Evolutionary conservation across 2,113 vertebrate genomes (phyloP).

Genomic region (Calidris pygmaea): DNA sequence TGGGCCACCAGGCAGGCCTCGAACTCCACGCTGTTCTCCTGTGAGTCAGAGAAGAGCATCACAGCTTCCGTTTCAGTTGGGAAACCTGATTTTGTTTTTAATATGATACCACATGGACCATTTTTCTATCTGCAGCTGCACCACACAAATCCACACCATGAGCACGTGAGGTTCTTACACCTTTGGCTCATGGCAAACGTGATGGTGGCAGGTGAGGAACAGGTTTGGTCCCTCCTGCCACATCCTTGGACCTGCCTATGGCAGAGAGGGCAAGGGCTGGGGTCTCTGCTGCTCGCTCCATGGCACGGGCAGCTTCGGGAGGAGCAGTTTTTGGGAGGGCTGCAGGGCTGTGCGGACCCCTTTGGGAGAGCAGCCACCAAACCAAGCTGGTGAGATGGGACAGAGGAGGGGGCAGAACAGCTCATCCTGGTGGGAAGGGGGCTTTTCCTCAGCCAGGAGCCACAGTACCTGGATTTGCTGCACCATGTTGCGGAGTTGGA

Average conservation of each 20-base stretch:
- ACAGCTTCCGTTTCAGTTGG: not conserved
- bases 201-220: not conserved
- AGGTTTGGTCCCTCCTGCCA: not conserved
- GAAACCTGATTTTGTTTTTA: not conserved
- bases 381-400: not conserved
- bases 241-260: not conserved
- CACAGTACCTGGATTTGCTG: conserved; percentile 92
- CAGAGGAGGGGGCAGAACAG: not conserved
- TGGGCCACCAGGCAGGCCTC: conserved; percentile 97
- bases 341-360: not conserved
- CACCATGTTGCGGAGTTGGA: conserved; percentile 95
- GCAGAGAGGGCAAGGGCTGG: not conserved
- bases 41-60: not conserved
- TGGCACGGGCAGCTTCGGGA: not conserved
- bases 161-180: accelerated
- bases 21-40: conserved; percentile 98
- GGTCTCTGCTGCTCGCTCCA: not conserved
- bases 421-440: not conserved
- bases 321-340: not conserved
- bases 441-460: not conserved
- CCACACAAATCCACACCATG: accelerated
- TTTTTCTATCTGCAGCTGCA: not conserved
- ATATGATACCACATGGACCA: accelerated
- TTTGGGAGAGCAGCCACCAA: not conserved
- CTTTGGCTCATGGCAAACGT: not conserved